A percentile compares a stretch with the other conserved stretches of the same genome.
These are phyloP conservation scores for Clangula hyemalis DNA, from an alignment of 2,797 vertebrate species.

Conservation along the genomic window DNA sequence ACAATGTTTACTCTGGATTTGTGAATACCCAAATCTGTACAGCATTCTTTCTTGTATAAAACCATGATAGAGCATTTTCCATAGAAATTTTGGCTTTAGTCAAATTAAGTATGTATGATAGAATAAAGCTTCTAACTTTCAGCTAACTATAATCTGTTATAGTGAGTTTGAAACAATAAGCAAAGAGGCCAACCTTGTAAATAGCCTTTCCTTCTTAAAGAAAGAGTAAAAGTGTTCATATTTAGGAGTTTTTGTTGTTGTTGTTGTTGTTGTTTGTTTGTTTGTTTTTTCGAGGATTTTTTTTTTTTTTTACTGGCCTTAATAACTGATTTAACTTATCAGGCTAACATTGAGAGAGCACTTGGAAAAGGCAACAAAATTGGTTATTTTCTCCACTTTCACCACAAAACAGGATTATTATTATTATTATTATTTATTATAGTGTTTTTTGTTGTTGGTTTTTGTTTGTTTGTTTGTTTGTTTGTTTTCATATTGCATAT, in stretches of 20 bases:
- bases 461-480: neutral
- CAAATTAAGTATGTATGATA: neutral
- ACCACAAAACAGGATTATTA: neutral
- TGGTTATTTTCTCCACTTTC: neutral
- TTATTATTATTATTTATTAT: too few relatives aligned
- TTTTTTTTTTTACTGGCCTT: neutral
- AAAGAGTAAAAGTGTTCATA: neutral
- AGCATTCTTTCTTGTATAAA: neutral
- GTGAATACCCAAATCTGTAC: neutral
- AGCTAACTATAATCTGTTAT: neutral
- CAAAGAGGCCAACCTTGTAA: neutral
- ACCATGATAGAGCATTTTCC: neutral
- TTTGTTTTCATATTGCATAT: neutral
- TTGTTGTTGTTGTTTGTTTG: too few relatives aligned
- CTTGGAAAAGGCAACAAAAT: neutral
- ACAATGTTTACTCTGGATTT: neutral
- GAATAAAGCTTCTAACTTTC: neutral
- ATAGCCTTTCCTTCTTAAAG: neutral
- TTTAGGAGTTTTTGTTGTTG: neutral
- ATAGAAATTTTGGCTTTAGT: neutral
- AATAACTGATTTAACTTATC: neutral
- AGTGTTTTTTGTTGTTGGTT: too few relatives aligned
- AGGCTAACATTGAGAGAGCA: neutral
- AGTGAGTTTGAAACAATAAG: neutral
- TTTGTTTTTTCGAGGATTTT: too few relatives aligned